Conservation (phyloP, 1,140 invertebrate genomes). For the Arctopsyche grandis region DNA sequence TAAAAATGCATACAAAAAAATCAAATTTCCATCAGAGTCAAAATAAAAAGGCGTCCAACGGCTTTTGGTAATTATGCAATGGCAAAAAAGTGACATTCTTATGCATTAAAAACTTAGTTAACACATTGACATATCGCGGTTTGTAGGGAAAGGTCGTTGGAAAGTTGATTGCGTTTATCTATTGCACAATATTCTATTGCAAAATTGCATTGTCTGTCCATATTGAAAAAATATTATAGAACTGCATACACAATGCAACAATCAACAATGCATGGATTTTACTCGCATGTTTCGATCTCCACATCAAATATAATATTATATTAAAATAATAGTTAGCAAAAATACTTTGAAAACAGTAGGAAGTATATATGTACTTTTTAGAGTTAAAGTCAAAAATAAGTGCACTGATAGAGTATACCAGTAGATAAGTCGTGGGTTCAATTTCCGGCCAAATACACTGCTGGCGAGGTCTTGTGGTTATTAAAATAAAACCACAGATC, state of each 20-base stretch:
- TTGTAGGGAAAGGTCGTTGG: constrained; percentile 27
- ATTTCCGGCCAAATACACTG: too few species aligned
- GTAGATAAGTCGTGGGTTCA: too few species aligned
- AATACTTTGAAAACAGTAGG: too few species aligned
- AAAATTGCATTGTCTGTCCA: neutral
- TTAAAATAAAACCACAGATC: too few species aligned
- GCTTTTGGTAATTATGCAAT: neutral
- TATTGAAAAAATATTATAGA: neutral
- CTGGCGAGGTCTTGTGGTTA: too few species aligned
- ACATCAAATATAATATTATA: too few species aligned
- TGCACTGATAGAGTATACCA: too few species aligned
- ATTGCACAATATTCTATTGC: neutral
- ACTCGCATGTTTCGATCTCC: too few species aligned
- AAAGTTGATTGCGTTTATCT: neutral
- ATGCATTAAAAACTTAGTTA: neutral
- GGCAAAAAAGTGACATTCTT: neutral
- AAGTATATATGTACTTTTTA: too few species aligned
- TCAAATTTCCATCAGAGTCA: neutral
- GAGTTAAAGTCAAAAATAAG: too few species aligned
- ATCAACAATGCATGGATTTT: too few species aligned
- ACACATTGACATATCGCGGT: neutral
- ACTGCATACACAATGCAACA: neutral
- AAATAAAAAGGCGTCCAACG: neutral
- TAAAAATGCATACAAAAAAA: neutral
- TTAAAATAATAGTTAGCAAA: too few species aligned